Evolutionary conservation across 2,888 invertebrate genomes (phyloP).

Genomic region (Eristalinus aeneus): DNA sequence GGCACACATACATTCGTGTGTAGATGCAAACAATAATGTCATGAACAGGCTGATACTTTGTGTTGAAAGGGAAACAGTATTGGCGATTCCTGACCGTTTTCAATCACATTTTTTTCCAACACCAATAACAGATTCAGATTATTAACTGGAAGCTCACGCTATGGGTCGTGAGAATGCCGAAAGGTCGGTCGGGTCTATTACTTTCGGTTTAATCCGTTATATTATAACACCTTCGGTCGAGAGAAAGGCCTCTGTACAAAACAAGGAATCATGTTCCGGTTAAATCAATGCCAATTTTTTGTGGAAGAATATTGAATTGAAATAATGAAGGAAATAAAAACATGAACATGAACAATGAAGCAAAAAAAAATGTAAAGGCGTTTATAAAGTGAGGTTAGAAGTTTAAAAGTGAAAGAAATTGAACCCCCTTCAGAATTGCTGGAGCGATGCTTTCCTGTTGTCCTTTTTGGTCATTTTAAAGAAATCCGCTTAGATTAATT

Average conservation of each 20-base stretch:
- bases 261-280: neutral
- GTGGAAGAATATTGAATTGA: too few relatives aligned
- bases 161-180: neutral
- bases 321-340: too few relatives aligned
- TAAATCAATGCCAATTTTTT: neutral
- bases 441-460: too few relatives aligned
- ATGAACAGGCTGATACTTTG: constrained; percentile 30
- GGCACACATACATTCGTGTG: neutral
- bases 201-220: neutral
- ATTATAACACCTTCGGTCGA: neutral
- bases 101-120: neutral
- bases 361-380: too few relatives aligned
- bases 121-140: neutral
- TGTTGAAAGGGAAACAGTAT: constrained; percentile 25
- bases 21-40: constrained; percentile 21
- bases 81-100: constrained; percentile 27
- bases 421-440: too few relatives aligned
- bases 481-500: too few relatives aligned
- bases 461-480: too few relatives aligned
- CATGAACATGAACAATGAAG: too few relatives aligned
- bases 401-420: too few relatives aligned
- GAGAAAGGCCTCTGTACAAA: neutral
- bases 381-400: too few relatives aligned
- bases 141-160: constrained; percentile 9
- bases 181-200: neutral